A percentile compares a stretch with the other conserved stretches of the same genome.
phyloP scores from a whole-genome alignment of 2,797 vertebrate genomes.

The Hippoglossus hippoglossus region DNA sequence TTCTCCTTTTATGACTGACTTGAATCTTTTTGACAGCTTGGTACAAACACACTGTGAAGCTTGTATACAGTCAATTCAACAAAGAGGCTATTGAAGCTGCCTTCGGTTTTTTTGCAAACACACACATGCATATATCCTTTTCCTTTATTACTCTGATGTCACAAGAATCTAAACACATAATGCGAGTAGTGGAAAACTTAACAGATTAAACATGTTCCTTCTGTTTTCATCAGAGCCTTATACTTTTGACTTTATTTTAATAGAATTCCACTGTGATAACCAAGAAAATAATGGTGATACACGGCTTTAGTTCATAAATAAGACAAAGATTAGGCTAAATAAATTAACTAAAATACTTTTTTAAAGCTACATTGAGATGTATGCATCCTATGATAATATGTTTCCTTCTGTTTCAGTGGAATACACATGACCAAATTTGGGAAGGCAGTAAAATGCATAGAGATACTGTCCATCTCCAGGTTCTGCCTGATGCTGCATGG shows the following conservation, averaged over 20 bases:
- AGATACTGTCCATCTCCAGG: neutral
- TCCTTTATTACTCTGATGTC: neutral
- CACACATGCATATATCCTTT: neutral
- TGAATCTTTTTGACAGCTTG: constrained; percentile 29
- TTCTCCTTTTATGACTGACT: constrained; percentile 34
- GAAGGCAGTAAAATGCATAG: constrained; percentile 14
- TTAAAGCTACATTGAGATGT: neutral
- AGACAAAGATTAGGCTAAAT: neutral
- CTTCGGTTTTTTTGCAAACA: neutral
- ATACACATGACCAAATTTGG: constrained; percentile 19
- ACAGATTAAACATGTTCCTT: constrained; percentile 1
- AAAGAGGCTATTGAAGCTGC: neutral
- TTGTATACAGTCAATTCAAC: constrained; percentile 1
- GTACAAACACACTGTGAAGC: constrained; percentile 10
- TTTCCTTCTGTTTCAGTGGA: neutral
- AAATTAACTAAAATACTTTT: neutral
- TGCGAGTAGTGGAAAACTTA: constrained; percentile 1
- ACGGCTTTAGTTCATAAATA: neutral
- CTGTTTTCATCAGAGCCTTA: neutral
- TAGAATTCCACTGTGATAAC: neutral
- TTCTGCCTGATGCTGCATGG: constrained; percentile 1
- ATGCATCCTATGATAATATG: neutral
- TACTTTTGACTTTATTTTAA: neutral
- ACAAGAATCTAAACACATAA: constrained; percentile 10
- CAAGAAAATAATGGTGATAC: neutral